Percentiles rank a stretch among this genome's conserved stretches.
phyloP scores from a whole-genome alignment of 2,888 invertebrate species.

The Frankliniella fusca region DNA sequence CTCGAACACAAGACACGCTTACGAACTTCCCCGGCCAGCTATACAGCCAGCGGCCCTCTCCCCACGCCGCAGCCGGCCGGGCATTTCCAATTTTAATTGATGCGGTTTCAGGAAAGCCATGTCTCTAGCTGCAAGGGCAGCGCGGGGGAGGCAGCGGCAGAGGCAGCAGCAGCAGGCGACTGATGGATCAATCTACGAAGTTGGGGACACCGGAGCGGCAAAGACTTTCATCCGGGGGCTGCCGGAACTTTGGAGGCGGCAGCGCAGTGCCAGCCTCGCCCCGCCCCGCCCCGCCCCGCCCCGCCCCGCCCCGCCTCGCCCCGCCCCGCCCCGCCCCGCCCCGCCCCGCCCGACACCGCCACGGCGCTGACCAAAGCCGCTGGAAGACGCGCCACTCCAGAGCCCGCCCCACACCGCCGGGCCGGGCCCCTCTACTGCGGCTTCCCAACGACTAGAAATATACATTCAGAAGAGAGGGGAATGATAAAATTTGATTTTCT shows the following conservation, averaged over 20 bases:
- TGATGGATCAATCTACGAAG: slow-evolving; percentile 22
- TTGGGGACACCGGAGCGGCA: slow-evolving; percentile 13
- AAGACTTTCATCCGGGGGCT: neutral
- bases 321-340: neutral
- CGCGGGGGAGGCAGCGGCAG: neutral
- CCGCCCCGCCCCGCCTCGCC: neutral
- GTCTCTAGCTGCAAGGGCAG: neutral
- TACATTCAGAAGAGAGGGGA: too few species aligned
- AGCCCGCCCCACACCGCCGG: neutral
- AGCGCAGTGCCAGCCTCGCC: neutral
- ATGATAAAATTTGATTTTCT: too few species aligned
- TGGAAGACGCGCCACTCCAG: too few species aligned
- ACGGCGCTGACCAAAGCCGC: too few species aligned
- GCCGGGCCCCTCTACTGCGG: neutral
- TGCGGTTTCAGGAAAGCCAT: too few species aligned
- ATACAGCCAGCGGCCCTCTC: too few species aligned
- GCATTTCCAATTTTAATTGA: too few species aligned
- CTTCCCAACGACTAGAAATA: too few species aligned
- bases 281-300: neutral
- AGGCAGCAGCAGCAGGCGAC: neutral
- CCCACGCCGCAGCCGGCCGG: too few species aligned
- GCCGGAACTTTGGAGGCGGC: neutral
- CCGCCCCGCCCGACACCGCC: too few species aligned
- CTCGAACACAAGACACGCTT: too few species aligned
- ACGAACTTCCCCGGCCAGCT: too few species aligned